Evolutionary conservation across 2,888 invertebrate genomes (phyloP), one percentile per base, ranked within the genome.

Genomic region (Schrankia costaestrigalis): DNA sequence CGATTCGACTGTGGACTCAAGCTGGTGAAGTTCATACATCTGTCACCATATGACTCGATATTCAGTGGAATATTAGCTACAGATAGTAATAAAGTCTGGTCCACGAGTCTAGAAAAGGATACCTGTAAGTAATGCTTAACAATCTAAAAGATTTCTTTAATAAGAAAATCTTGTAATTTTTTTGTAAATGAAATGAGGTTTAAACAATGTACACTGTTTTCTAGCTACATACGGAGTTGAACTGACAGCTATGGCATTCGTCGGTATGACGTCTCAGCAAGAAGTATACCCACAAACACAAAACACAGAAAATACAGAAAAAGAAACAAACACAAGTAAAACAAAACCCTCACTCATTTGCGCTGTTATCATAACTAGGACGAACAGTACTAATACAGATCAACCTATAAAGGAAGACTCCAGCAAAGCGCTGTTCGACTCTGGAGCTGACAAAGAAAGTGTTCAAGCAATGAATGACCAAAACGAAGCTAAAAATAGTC

Each of bases 401-500:
- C 71, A 72, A 36, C 79, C 85, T 1, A 78, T 82, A 37, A 71
- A 71, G 40, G 85, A 83, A 11, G 82, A 85, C 46, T 72, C 75
- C 3, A 81, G 81, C 46, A 85, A 85, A 66, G 80, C 77, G 0
- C 65, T 86, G 4, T 86, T 86, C 41, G 81, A 86, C 37, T 72
- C 78, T 0, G 78, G 78, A n/a, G 71, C 66, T 1, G 78, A 80
- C 41, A 71, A 74, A 35, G 85, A 85, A 46, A 81, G 69, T 35
- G 92, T 95, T 5, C 92, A 93, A 55, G 92, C 93, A 8, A 92
- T 95, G 90, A 94, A 95, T 69, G 93, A 93, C 65, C 92, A 94
- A 37, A 93, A 93, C 63, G 91, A 92, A 73, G 93, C 92, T 0
- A 91, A 91, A 40, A 90, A 85, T 60, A 84, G 82, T 46, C 46